Base-by-base conservation (phyloP, 2,113 vertebrate genomes). In the Actenoides lindsayi region DNA sequence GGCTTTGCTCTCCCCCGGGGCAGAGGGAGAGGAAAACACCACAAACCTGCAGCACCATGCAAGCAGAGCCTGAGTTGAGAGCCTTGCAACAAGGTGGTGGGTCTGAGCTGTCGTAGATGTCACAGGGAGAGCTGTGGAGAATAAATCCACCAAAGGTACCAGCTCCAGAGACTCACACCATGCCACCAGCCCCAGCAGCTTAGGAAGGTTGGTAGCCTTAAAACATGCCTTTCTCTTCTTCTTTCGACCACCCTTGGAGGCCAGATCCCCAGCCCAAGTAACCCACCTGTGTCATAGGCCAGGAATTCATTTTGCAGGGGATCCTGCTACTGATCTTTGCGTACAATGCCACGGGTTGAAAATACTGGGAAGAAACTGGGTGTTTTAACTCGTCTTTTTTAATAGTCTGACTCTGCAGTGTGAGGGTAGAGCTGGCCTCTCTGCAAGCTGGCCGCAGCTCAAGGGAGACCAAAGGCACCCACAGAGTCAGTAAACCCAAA, bases 331-430 rank as follows among this genome's bases (percentile, higher is more conserved):
- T 31, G 25, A 16, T 54, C 51, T 42, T 39, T 65, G 37, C 1
- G 0, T 20, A 13, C 10, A 13, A 2, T 6, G 2, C 37, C 19
- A 13, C 0, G 1, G 24, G 42, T 28, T 18, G 2, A 0, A 53
- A 53, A 53, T 27, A 15, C 24, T 53, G 4, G 35, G 35, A 70
- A 65, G 8, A 44, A 91, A 63, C 12, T 23, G 25, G 2, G 4
- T 31, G 12, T 16, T 87, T n/a, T 20, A 41, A 2, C 19, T 44
- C 7, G 0, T 33, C 1, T 19, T 44, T 25, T n/a, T 39, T 2
- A 46, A 39, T 13, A 28, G 33, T 16, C 11, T 87, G 6, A 13
- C 31, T 10, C 42, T 19, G 8, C 35, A 39, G 23, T 1, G 0
- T 7, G 35, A 70, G 20, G 8, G 10, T 44, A 48, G 37, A 53